phyloP scores from a whole-genome alignment of 2,113 vertebrate species.

The Carassius gibelio region DNA sequence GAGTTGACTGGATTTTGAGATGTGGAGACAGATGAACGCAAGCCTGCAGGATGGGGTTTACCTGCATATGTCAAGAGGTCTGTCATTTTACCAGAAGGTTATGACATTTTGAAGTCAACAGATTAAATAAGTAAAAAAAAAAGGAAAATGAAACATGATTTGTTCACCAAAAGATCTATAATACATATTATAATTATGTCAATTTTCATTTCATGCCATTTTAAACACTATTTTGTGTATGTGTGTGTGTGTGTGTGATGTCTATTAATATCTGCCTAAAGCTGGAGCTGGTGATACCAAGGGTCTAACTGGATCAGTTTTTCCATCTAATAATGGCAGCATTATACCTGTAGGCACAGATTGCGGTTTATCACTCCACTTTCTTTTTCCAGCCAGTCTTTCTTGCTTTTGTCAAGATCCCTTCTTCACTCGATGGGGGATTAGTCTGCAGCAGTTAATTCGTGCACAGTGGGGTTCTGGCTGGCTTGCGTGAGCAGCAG shows the following conservation, averaged over 20 bases:
- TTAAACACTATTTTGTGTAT: too few relatives aligned
- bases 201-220: too few relatives aligned
- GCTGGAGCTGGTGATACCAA: not conserved
- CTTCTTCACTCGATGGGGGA: not conserved
- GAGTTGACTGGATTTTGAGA: not conserved
- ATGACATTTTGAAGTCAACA: too few relatives aligned
- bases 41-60: not conserved
- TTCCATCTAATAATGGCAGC: not conserved
- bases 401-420: slow-evolving; percentile 24
- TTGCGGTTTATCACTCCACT: not conserved
- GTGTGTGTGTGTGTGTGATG: too few relatives aligned
- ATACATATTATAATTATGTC: too few relatives aligned
- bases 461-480: not conserved
- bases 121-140: too few relatives aligned
- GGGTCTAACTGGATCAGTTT: not conserved
- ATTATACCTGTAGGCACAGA: not conserved
- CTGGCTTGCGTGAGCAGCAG: not conserved
- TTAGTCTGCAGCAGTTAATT: not conserved
- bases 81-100: too few relatives aligned
- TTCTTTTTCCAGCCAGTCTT: not conserved
- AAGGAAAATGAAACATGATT: too few relatives aligned
- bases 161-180: too few relatives aligned
- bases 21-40: not conserved
- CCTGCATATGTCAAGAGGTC: not conserved
- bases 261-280: not conserved